phyloP scores from a whole-genome alignment of 2,113 vertebrate species.

The Microcebus ravelobensis region DNA sequence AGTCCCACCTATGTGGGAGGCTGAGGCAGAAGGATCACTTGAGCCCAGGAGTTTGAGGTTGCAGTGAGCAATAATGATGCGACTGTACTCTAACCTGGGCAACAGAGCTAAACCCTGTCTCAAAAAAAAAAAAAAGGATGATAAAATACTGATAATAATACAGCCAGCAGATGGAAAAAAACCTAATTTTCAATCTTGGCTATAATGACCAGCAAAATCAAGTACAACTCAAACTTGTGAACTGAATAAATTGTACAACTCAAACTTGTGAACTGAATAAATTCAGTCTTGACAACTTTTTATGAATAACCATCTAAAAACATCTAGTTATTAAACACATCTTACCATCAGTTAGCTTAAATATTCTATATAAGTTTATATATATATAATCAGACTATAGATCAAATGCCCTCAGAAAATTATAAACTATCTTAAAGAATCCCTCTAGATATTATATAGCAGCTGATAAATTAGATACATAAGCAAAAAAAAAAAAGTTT shows the following conservation, averaged over 20 bases:
- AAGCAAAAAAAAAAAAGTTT: neutral
- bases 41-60: no score
- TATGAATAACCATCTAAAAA: neutral
- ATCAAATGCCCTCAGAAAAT: constrained; percentile 31
- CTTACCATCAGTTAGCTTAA: neutral
- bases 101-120: no score
- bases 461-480: neutral
- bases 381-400: neutral
- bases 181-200: neutral
- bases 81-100: no score
- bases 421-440: neutral
- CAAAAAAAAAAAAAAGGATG: neutral
- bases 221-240: neutral
- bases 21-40: no score
- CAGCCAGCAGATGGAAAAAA: neutral
- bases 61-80: no score
- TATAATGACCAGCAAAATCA: neutral
- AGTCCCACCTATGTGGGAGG: no score
- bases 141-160: constrained; percentile 12
- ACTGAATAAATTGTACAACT: neutral
- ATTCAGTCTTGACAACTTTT: constrained; percentile 1
- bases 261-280: neutral
- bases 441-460: neutral
- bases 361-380: neutral
- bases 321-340: neutral